A percentile compares a stretch with the other conserved stretches of the same genome.
Evolutionary conservation across 2,797 vertebrate genomes (phyloP).

Genomic region (Gephyroberyx darwinii): DNA sequence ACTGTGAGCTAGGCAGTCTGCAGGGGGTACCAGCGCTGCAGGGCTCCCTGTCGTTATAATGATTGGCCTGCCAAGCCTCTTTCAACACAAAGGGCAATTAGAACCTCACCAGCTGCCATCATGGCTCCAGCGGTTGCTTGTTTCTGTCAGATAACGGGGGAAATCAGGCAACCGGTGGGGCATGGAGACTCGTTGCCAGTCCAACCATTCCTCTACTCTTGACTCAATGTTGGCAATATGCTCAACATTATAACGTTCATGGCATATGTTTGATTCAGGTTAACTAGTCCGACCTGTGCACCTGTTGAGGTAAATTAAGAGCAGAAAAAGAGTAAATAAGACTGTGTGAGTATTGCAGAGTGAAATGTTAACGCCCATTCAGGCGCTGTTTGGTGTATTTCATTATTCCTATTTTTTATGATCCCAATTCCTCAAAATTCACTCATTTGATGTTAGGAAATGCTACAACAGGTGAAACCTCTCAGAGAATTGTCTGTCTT

Average conservation of each 20-base stretch:
- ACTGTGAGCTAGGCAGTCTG: slow-evolving; percentile 26
- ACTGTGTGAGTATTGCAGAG: no score
- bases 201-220: slow-evolving; percentile 40
- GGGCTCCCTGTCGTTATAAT: slow-evolving; percentile 65
- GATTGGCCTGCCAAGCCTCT: slow-evolving; percentile 51
- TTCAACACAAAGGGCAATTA: slow-evolving; percentile 70
- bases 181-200: slow-evolving; percentile 45
- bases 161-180: slow-evolving; percentile 25
- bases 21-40: slow-evolving; percentile 27
- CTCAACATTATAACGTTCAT: neutral
- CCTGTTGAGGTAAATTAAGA: neutral
- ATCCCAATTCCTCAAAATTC: no score
- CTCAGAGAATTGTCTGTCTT: no score
- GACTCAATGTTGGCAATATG: slow-evolving; percentile 9
- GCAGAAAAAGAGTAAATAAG: neutral
- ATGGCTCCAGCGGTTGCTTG: slow-evolving; percentile 42
- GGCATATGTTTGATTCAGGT: neutral
- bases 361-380: no score
- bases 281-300: slow-evolving; percentile 6
- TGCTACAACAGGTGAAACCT: no score
- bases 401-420: no score
- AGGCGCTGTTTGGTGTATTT: no score
- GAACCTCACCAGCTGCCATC: slow-evolving; percentile 50
- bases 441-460: no score
- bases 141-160: slow-evolving; percentile 45